Conservation (phyloP, 1,140 invertebrate genomes). For the Conopomorpha cramerella region DNA sequence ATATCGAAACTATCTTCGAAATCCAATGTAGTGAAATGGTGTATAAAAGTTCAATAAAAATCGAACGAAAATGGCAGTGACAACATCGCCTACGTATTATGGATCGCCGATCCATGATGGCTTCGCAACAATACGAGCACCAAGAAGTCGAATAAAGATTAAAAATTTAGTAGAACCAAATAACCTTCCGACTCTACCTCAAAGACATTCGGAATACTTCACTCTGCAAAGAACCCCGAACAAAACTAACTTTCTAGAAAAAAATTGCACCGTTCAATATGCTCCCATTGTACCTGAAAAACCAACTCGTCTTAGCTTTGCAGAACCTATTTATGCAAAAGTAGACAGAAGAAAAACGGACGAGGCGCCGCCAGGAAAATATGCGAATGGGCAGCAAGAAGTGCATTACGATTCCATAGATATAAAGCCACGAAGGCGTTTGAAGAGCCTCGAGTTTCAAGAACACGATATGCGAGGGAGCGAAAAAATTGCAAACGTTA, state of each 20-base stretch:
- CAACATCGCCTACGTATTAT: slow-evolving; percentile 47
- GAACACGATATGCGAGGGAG: slow-evolving; percentile 23
- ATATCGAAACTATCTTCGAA: no score
- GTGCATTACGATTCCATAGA: slow-evolving; percentile 56
- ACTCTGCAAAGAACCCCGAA: slow-evolving; percentile 46
- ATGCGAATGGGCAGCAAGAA: slow-evolving; percentile 30
- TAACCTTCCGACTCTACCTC: slow-evolving; percentile 39
- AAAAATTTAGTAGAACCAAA: slow-evolving; percentile 53
- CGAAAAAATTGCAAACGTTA: slow-evolving; percentile 30
- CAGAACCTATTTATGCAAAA: slow-evolving; percentile 57
- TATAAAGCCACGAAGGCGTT: slow-evolving; percentile 42
- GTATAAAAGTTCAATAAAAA: neutral
- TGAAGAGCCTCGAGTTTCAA: slow-evolving; percentile 36
- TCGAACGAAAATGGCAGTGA: slow-evolving; percentile 36
- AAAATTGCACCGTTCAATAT: slow-evolving; percentile 44
- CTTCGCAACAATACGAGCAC: slow-evolving; percentile 77
- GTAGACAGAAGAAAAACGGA: slow-evolving; percentile 36
- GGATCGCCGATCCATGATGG: slow-evolving; percentile 76
- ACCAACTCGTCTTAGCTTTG: slow-evolving; percentile 39
- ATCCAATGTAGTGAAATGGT: no score
- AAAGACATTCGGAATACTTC: slow-evolving; percentile 56
- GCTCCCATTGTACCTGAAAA: slow-evolving; percentile 22
- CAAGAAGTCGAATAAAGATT: slow-evolving; percentile 58
- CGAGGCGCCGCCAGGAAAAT: slow-evolving; percentile 45
- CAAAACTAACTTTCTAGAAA: slow-evolving; percentile 49